phyloP scores from a whole-genome alignment of 2,888 invertebrate species.

The Cyaniris semiargus region DNA sequence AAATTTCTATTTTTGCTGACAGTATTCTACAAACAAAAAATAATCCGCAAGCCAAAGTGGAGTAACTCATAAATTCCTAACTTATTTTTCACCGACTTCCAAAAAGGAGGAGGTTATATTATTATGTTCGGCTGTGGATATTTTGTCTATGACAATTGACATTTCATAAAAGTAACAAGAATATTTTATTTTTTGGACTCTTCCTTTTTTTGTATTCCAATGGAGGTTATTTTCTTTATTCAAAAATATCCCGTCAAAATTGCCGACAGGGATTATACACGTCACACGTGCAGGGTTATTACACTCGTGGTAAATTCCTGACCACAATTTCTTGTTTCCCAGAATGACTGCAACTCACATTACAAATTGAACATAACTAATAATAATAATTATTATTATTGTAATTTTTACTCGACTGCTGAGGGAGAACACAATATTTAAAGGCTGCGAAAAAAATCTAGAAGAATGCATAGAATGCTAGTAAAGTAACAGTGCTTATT shows the following conservation, averaged over 20 bases:
- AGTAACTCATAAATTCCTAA: neutral
- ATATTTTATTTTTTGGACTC: no score
- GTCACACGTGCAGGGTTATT: neutral
- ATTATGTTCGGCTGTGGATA: no score
- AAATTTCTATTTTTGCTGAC: neutral
- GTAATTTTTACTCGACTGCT: neutral
- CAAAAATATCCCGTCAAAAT: neutral
- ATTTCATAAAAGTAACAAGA: no score
- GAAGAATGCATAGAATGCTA: neutral
- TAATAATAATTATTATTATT: neutral
- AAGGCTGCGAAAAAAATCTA: neutral
- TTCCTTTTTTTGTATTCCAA: no score
- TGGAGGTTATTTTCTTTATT: no score
- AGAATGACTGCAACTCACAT: neutral
- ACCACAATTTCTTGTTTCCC: slow-evolving; percentile 14
- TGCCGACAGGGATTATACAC: no score
- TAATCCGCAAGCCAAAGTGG: neutral
- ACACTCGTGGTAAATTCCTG: neutral
- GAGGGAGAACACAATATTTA: neutral
- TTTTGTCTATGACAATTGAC: neutral
- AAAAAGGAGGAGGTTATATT: no score
- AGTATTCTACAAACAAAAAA: neutral
- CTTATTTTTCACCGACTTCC: no score
- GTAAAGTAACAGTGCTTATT: neutral
- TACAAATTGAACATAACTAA: neutral